Base-by-base conservation (phyloP, 1,140 invertebrate genomes). In the Pomacea maculata region DNA sequence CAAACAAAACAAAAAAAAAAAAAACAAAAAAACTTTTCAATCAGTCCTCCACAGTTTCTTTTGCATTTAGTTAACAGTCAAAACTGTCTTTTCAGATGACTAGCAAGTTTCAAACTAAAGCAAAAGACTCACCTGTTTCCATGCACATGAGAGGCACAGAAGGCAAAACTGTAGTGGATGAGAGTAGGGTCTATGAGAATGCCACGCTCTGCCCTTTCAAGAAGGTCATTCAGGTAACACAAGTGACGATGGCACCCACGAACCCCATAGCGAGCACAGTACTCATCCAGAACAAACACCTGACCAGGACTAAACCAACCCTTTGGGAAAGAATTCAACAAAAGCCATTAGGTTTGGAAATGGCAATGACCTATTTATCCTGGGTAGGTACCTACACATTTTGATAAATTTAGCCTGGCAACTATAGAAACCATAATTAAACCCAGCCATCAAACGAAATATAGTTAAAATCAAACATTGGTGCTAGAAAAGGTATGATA, bases 301-400 rank as follows among this genome's bases (percentile, higher is more conserved):
- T 99, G 98, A 11, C 98, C 98, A 0, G 98, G 98, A 86, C 97
- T 99, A 90, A 99, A 99, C 98, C 98, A 99, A 83, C 98, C 98
- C 96, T 97, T 89, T 34, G 87, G 74, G 61, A 54, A n/a, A 74
- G 21, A 74, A 74, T 71, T 12, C 12, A 11, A 75, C 9, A 75
- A 75, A 14, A 1, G 29, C 54, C 12, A 14, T 14, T 12, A 54
- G 52, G 7, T n/a, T 14, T 52, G 11, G 9, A 71, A 71, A 71
- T 25, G 19, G 10, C 68, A 11, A 29, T 71, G 12, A 11, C 21
- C 6, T 67, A 15, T 7, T 45, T n/a, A 11, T 75, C 52, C 10
- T 11, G 29, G 15, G 10, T 61, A 61, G 1, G 19, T 21, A 61
- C 17, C n/a, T 74, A 64, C 3, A 80, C 52, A 29, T 21, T 74